Base-by-base conservation (phyloP, 2,113 vertebrate species). In the Typhlomys cinereus region DNA sequence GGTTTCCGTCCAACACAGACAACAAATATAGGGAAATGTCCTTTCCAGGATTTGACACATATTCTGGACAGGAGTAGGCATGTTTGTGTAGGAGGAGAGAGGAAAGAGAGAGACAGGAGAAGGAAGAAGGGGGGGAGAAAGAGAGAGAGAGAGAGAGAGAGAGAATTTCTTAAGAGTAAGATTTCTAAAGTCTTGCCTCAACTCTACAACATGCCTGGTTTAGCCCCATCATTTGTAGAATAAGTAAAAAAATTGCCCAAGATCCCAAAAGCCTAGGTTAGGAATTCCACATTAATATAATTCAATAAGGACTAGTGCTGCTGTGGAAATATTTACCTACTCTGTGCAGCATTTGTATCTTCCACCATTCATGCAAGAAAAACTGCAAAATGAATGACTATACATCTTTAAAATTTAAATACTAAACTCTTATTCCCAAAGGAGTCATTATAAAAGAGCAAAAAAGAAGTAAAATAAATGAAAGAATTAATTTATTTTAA, bases 221-320 rank as follows among this genome's bases (percentile, higher is more conserved):
- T 61, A 85, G 21, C 2, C 15, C 52, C 13, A 39, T 78, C 14
- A 17, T 46, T 59, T 74, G 67, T 7, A 46, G 44, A 79, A 20
- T 25, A 71, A 73, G 14, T 78, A 57, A 89, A 7, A 89, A 93
- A 87, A 75, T 9, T 66, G 34, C 34, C 17, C 10, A 17, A 71
- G n/a, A 85, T 64, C 13, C 18, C 44, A n/a, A 79, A 95, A 75
- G 29, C 9, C 25, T 12, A 84, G 59, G 61, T 71, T 85, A 76
- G 61, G 67, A 71, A 92, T 88, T 92, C 23, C 36, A 31, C 76
- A 62, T 81, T 81, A 88, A 85, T 46, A 44, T 81, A 57, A 91
- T 57, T 61, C 86, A 75, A 73, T 78, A 14, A 93, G 46, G 67
- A 70, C 11, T 69, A 84, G n/a, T 84, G 31, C 54, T 59, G 39